Conservation (phyloP, 2,888 invertebrate species). For the Sinodicranocentrus sp. region DNA sequence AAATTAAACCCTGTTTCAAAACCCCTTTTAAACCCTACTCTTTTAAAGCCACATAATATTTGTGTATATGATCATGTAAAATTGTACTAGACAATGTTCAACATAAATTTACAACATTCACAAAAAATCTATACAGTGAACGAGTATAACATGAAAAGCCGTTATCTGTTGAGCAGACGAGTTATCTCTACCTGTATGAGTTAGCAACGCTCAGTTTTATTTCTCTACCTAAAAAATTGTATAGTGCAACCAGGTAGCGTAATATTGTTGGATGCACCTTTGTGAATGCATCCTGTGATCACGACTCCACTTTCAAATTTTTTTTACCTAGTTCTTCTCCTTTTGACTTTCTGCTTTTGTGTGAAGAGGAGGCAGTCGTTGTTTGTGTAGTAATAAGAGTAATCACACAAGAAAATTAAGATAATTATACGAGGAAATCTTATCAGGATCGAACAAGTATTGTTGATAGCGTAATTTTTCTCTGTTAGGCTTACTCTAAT, state of each 20-base stretch:
- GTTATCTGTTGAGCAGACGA: background rate
- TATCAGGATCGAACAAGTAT: conserved; percentile 27
- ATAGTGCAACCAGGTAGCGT: background rate
- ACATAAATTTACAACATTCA: background rate
- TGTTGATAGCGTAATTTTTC: background rate
- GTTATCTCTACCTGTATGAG: background rate
- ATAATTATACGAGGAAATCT: conserved; percentile 49
- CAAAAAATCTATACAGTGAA: background rate
- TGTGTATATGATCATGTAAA: background rate
- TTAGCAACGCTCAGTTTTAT: background rate
- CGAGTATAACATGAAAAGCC: background rate
- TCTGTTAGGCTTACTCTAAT: background rate
- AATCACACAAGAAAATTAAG: conserved; percentile 43
- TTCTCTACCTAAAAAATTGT: conserved; percentile 4
- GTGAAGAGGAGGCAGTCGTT: background rate
- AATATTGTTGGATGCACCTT: background rate
- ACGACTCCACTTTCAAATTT: conserved; percentile 5
- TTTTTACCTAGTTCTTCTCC: background rate
- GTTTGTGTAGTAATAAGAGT: background rate
- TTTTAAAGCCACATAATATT: background rate
- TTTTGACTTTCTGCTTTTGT: background rate
- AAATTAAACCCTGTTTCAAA: too few species aligned
- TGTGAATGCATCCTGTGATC: background rate
- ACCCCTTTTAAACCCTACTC: too few species aligned
- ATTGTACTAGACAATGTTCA: background rate